Evolutionary conservation across 1,140 invertebrate genomes (phyloP), one percentile per base, ranked within the genome.

Genomic region (Eciton burchellii): DNA sequence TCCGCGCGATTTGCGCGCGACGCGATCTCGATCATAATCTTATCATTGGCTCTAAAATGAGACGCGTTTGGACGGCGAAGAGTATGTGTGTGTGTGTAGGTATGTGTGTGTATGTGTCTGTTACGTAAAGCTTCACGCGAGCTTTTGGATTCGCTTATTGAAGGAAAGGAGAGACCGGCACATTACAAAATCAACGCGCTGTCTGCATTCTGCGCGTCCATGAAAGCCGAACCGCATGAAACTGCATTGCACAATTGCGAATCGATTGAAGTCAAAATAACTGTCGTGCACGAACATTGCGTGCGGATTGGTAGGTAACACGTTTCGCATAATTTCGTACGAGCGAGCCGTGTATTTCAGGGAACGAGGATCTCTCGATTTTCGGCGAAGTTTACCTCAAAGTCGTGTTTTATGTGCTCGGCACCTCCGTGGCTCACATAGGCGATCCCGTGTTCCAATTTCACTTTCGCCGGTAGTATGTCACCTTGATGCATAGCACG

Each of bases 391-490:
- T 47, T 77, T 88, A 95, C 95, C 91, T 95, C 94, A 70, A 93
- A 95, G 16, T 94, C 85, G 5, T 89, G 87, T 66, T 94, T 94
- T 0, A 72, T 84, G 54, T 93, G 90, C 79, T 95, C 95, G 21
- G 29, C 63, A 6, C 94, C 94, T 6, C 89, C 90, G 73, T 93
- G 91, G 19, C 88, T 81, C 3, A 95, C 91, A 71, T 94, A 95
- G 52, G 94, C 94, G 3, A 90, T 72, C 0, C 89, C 89, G n/a
- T 94, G 92, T 62, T 88, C 89, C 1, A 94, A 93, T 12, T 92
- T 91, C 11, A 93, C 91, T 84, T 95, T 95, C 16, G 94, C 94
- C 5, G 94, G 94, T 0, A 95, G 19, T 16, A 93, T 82, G 73
- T 94, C 94, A 16, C 93, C 94, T 6, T 94, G 89, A 79, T 95